Conservation (phyloP, 2,113 vertebrate species). For the Melanotaenia duboulayi region DNA sequence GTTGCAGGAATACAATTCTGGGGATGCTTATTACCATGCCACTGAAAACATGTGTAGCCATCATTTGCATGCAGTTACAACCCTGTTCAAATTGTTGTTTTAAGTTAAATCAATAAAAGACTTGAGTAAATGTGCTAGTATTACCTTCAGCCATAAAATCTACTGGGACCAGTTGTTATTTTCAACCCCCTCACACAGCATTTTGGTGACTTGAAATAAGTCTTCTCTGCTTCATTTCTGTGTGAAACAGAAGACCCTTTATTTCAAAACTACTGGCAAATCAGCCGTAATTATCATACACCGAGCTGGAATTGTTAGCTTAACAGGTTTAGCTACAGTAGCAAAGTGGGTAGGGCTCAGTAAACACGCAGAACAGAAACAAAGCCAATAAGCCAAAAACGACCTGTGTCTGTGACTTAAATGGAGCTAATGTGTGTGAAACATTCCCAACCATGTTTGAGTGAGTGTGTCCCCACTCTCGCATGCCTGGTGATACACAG, state of each 20-base stretch:
- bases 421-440: background rate
- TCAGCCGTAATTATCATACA: background rate
- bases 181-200: background rate
- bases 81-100: background rate
- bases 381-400: background rate
- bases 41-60: too few relatives aligned
- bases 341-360: background rate
- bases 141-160: background rate
- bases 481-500: background rate
- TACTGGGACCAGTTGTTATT: background rate
- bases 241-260: background rate
- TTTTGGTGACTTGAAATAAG: background rate
- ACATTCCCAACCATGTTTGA: conserved; percentile 8
- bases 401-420: background rate
- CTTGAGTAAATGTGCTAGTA: background rate
- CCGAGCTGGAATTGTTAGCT: background rate
- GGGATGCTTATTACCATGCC: too few relatives aligned
- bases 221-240: background rate
- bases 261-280: background rate
- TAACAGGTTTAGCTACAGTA: background rate
- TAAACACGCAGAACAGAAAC: background rate
- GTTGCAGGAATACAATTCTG: background rate
- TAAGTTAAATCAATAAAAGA: background rate
- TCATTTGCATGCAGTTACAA: background rate
- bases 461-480: background rate